These are phyloP conservation scores for Pelagia noctiluca DNA, from an alignment of 30 jellyfish, hydroid and myxozoan species.

Conservation along the genomic window DNA sequence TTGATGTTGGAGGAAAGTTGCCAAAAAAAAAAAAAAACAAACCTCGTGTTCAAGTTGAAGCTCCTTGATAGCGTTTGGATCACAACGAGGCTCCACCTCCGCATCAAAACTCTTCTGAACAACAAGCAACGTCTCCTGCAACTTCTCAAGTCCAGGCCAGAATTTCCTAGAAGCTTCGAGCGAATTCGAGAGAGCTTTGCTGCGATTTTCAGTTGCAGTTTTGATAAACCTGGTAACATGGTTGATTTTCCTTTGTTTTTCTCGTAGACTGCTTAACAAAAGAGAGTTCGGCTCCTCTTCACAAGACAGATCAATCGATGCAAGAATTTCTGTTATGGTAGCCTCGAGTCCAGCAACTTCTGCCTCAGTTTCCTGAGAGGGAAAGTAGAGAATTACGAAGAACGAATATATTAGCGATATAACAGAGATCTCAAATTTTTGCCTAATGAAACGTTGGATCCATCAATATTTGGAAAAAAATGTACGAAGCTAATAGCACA, in stretches of 20 bases:
- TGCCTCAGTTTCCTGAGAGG: slow-evolving; percentile 60
- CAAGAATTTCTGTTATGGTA: slow-evolving; percentile 42
- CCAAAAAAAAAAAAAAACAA: background rate
- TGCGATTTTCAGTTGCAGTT: slow-evolving; percentile 73
- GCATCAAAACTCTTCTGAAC: slow-evolving; percentile 79
- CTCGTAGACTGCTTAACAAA: slow-evolving; percentile 67
- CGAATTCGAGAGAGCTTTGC: slow-evolving; percentile 75
- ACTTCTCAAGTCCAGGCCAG: slow-evolving; percentile 95
- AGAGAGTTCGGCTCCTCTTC: slow-evolving; percentile 90
- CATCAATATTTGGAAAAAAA: too few relatives aligned
- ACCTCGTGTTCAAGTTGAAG: slow-evolving; percentile 88
- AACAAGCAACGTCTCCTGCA: slow-evolving; percentile 75
- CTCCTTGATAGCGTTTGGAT: slow-evolving; percentile 64
- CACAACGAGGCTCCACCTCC: slow-evolving; percentile 85
- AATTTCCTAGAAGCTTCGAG: slow-evolving; percentile 85
- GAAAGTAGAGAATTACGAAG: background rate
- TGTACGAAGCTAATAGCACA: too few relatives aligned
- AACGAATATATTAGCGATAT: background rate
- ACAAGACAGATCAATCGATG: slow-evolving; percentile 45
- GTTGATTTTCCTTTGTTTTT: slow-evolving; percentile 67
- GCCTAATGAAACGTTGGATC: too few relatives aligned
- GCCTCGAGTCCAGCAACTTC: slow-evolving; percentile 58
- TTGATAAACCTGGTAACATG: slow-evolving; percentile 45
- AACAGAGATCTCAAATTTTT: too few relatives aligned
- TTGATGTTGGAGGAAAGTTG: too few relatives aligned